Conservation (phyloP, 1,140 invertebrate genomes). For the Caerostris extrusa region DNA sequence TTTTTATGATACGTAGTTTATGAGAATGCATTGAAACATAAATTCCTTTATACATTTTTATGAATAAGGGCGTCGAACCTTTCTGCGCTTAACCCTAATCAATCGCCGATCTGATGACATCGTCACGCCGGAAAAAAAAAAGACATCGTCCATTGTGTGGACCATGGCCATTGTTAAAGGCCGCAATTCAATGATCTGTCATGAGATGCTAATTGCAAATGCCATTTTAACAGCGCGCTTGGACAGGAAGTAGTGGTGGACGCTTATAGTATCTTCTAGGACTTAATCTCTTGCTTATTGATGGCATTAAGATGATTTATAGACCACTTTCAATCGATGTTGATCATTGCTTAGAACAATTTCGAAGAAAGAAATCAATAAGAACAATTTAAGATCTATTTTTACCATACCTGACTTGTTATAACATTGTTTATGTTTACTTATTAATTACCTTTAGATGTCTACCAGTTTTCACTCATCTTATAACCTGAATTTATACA, state of each 20-base stretch:
- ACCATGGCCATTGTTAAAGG: conserved; percentile 47
- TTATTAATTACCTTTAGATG: too few relatives aligned
- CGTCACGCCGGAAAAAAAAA: conserved; percentile 63
- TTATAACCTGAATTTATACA: too few relatives aligned
- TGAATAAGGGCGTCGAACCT: conserved; percentile 67
- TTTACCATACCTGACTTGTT: neutral
- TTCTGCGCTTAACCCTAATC: conserved; percentile 51
- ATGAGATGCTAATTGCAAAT: conserved; percentile 54
- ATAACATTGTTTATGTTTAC: too few relatives aligned
- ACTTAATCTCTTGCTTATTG: neutral
- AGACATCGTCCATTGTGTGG: conserved; percentile 61
- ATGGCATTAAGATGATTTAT: neutral
- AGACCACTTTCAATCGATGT: neutral
- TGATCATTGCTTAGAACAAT: neutral
- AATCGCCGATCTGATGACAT: conserved; percentile 52
- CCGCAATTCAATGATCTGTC: conserved; percentile 55
- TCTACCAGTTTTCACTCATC: too few relatives aligned
- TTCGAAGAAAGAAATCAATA: neutral
- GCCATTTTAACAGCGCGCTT: conserved; percentile 16
- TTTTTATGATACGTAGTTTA: conserved; percentile 28
- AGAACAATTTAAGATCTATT: neutral
- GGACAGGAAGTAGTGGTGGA: conserved; percentile 45
- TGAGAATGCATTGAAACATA: neutral
- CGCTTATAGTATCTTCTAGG: neutral
- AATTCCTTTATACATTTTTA: neutral